Evolutionary conservation across 2,888 invertebrate genomes (phyloP).

Genomic region (Macrophya alboannulata): DNA sequence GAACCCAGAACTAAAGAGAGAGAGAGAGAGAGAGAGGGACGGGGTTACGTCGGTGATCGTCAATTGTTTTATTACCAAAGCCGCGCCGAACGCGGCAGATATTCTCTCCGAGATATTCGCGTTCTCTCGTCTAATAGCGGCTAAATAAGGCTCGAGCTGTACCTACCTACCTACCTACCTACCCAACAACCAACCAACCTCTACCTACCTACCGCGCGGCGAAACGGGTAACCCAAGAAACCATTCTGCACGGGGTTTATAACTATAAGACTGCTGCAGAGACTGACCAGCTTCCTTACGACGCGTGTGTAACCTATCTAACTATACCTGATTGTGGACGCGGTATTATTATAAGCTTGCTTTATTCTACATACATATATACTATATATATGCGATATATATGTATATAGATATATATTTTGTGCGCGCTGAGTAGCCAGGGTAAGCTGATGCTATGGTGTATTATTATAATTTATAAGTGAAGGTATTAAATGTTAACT

Average conservation of each 20-base stretch:
- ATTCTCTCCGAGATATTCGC: conserved; percentile 72
- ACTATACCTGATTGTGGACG: not conserved
- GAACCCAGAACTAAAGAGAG: conserved; percentile 52
- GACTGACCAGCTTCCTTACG: conserved; percentile 3
- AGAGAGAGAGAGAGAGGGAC: conserved; percentile 66
- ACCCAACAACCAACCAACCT: too few relatives aligned
- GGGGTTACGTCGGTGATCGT: conserved; percentile 63
- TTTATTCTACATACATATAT: not conserved
- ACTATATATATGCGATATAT: too few relatives aligned
- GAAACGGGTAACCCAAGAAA: conserved; percentile 52
- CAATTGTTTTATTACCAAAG: conserved; percentile 72
- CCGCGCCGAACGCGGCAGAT: conserved; percentile 63
- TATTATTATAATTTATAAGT: not conserved
- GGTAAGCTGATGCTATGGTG: not conserved
- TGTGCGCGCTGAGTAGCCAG: not conserved
- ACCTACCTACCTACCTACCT: too few relatives aligned
- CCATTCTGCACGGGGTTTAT: conserved; percentile 34
- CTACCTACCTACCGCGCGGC: not conserved
- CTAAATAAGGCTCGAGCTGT: conserved; percentile 68
- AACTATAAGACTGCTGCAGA: not conserved
- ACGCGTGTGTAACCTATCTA: not conserved
- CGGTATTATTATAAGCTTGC: not conserved
- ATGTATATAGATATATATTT: too few relatives aligned
- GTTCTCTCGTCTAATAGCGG: conserved; percentile 71
- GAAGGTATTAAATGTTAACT: not conserved